phyloP scores from a whole-genome alignment of 2,113 vertebrate genomes.

The Gallinago undulata region DNA sequence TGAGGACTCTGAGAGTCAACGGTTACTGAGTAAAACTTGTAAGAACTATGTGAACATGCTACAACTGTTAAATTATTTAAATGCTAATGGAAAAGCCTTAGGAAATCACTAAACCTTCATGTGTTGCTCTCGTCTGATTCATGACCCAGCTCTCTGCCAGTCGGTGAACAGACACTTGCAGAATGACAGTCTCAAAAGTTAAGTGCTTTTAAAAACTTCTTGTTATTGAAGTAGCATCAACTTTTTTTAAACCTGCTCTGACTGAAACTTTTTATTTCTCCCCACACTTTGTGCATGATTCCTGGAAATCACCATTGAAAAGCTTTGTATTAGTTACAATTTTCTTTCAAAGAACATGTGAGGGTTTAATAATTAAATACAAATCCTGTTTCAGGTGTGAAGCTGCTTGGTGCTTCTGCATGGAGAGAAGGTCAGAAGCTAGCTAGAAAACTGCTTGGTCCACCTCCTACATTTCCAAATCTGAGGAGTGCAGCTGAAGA shows the following conservation, averaged over 20 bases:
- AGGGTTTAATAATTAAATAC: neutral
- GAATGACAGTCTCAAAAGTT: neutral
- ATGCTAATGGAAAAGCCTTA: neutral
- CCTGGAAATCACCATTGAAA: neutral
- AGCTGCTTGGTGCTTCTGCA: constrained; percentile 17
- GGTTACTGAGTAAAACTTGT: neutral
- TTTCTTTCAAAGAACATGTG: neutral
- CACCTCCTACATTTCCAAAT: neutral
- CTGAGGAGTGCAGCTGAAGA: neutral
- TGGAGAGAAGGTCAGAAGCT: constrained; percentile 75
- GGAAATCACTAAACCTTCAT: neutral
- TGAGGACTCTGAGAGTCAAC: neutral
- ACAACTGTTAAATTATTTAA: neutral
- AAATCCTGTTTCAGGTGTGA: constrained; percentile 46
- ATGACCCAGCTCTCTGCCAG: neutral
- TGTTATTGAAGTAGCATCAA: neutral
- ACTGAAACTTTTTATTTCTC: neutral
- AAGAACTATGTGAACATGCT: neutral
- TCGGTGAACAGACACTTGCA: neutral
- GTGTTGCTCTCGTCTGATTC: neutral
- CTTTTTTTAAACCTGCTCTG: neutral
- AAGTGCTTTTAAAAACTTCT: neutral
- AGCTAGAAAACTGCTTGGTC: constrained; percentile 66
- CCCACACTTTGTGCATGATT: neutral
- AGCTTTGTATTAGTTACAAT: neutral